phyloP scores from a whole-genome alignment of 2,113 vertebrate species.

The Sterna hirundo region DNA sequence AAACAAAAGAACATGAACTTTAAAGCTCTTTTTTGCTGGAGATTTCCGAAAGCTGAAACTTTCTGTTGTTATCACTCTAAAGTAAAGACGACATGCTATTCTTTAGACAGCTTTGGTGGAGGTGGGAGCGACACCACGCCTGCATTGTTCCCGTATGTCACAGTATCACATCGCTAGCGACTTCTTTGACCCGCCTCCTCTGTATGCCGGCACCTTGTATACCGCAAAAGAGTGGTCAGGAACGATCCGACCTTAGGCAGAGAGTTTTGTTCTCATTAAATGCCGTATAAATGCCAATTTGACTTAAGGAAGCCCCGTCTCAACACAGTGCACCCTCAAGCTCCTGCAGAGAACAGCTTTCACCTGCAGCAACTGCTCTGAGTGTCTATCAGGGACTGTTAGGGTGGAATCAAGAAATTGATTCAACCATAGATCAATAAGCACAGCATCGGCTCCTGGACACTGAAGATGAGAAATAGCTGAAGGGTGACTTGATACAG shows the following conservation, averaged over 20 bases:
- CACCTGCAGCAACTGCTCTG: not conserved
- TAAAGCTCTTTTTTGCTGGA: not conserved
- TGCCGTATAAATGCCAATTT: not conserved
- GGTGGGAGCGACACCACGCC: not conserved
- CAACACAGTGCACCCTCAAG: too few relatives aligned
- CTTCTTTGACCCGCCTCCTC: not conserved
- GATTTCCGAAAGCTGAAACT: not conserved
- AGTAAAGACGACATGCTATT: not conserved
- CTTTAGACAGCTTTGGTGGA: rapidly evolving
- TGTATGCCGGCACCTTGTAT: not conserved
- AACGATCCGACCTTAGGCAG: not conserved
- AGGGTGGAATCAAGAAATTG: not conserved
- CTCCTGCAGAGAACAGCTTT: not conserved
- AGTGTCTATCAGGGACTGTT: not conserved
- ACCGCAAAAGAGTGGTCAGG: not conserved
- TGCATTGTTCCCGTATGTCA: rapidly evolving
- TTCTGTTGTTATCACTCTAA: not conserved
- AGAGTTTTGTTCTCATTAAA: not conserved
- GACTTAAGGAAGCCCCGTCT: not conserved
- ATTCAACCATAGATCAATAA: not conserved
- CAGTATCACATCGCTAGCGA: rapidly evolving
- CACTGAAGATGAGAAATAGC: not conserved
- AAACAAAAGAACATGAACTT: not conserved
- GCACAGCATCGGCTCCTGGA: not conserved
- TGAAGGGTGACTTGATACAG: not conserved